Base-by-base conservation (phyloP, 2,888 invertebrate species). In the Ommatoiulus sabulosus region DNA sequence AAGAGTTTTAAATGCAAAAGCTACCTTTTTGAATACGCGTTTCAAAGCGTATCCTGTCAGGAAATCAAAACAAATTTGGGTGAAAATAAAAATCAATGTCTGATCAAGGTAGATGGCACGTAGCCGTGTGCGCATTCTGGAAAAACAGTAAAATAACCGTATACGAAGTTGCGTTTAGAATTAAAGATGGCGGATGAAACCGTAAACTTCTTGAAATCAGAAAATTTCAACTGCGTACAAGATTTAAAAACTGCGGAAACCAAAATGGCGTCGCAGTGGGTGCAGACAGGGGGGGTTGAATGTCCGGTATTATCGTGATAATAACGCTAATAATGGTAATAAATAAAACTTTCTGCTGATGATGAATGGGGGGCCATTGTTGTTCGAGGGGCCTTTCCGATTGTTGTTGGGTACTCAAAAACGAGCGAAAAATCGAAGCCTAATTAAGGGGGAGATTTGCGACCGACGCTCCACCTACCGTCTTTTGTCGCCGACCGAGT, bases 1-100 rank as follows among this genome's bases (percentile, higher is more conserved):
- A 63, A 63, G 57, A 63, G 57, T n/a, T 63, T 63, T n/a, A 63
- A 63, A 63, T n/a, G 57, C 57, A 63, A 63, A 52, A 63, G 57
- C 57, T 5, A 15, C 57, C n/a, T 10, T 63, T 63, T 63, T 63
- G 57, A n/a, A 63, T 63, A 6, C n/a, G 5, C 57, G 57, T n/a
- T 63, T 63, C 57, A 63, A 63, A 63, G 57, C 57, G 3, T n/a
- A n/a, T 63, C 57, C 57, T 63, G 57, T 17, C 57, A 63, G 57
- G 57, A 63, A 63, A 63, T 63, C 5, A 1, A 10, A 63, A 63
- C 57, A n/a, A 63, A 63, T 63, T 63, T n/a, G n/a, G 57, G 46
- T n/a, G n/a, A 17, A 17, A 63, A 52, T 46, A 15, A 63, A 63
- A 63, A 63, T 63, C 57, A 63, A 63, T 63, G 57, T 63, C 57